Conservation (phyloP, 1,140 invertebrate genomes). For the Tetramorium alpestre region DNA sequence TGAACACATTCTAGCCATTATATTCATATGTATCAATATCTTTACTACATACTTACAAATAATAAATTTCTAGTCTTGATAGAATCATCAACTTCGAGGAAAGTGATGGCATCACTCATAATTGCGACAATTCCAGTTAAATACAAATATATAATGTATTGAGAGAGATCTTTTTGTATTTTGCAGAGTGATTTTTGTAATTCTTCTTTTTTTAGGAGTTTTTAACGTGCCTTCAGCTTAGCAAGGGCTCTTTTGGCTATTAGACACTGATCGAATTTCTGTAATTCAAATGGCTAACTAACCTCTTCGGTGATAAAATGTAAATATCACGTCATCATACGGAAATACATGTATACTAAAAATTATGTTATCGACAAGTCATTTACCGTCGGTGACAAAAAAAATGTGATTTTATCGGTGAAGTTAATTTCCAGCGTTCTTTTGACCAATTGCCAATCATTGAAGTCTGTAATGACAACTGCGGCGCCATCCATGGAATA, state of each 20-base stretch:
- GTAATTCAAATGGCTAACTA: not conserved
- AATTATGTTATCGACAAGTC: too few species aligned
- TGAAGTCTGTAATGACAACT: not conserved
- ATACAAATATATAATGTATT: not conserved
- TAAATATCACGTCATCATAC: not conserved
- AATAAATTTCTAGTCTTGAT: constrained; percentile 75
- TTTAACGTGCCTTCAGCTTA: too few species aligned
- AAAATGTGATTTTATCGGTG: too few species aligned
- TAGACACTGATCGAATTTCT: too few species aligned
- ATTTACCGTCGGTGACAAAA: too few species aligned
- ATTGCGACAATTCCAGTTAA: not conserved
- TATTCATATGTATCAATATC: not conserved
- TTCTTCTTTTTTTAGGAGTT: not conserved
- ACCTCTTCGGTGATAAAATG: not conserved
- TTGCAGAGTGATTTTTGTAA: not conserved
- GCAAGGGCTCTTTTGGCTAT: too few species aligned
- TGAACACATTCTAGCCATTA: not conserved
- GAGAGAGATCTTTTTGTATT: not conserved
- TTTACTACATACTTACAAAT: constrained; percentile 67
- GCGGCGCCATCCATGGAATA: not conserved
- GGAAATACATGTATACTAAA: too few species aligned
- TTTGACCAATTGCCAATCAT: not conserved
- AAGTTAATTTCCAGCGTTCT: too few species aligned
- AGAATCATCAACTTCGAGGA: constrained; percentile 76
- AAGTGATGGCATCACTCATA: constrained; percentile 60